Base-by-base conservation (phyloP, 1,140 invertebrate genomes). In the Zaprionus taronus region DNA sequence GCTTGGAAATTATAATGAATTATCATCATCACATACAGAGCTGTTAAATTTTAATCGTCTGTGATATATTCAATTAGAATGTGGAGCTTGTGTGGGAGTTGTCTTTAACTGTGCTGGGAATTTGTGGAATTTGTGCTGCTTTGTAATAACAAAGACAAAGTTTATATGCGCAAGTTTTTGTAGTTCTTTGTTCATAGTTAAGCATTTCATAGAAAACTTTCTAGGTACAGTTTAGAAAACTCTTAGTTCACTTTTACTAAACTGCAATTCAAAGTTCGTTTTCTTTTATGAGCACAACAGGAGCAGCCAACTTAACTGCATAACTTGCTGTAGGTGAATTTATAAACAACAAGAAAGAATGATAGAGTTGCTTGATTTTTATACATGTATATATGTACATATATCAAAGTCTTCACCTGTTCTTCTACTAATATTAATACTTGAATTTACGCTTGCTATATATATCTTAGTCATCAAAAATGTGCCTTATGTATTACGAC, bases 221-320 rank as follows among this genome's bases (percentile, higher is more conserved):
- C 9, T 34, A 11, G 17, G 6, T 47, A 17, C n/a, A 47, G 41
- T 47, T 47, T 17, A 47, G 17, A 44, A 47, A 47, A 47, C n/a
- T 11, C 41, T 47, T 1, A 47, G 41, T 47, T 47, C 15, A 41
- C 38, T n/a, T n/a, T n/a, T 41, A n/a, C n/a, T 41, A n/a, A 41
- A 41, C 5, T 5, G 15, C 38, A n/a, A 15, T n/a, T n/a, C n/a
- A 49, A 20, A 20, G 20, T 51, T 51, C 4, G 7, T 5, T 14
- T 24, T 51, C 2, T 51, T 51, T 51, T 34, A 34, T 34, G 31
- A 34, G 3, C 31, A 2, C 7, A 34, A 34, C 11, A 51, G 20
- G 47, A 4, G 20, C 47, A 22, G 47, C 47, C 47, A 51, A 51
- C 47, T 24, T 51, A 22, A 51, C 47, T 51, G 47, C 47, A 12